A percentile compares a stretch with the other conserved stretches of the same genome.
Evolutionary conservation across 2,797 vertebrate genomes (phyloP).

Genomic region (Kryptopterus vitreolus): DNA sequence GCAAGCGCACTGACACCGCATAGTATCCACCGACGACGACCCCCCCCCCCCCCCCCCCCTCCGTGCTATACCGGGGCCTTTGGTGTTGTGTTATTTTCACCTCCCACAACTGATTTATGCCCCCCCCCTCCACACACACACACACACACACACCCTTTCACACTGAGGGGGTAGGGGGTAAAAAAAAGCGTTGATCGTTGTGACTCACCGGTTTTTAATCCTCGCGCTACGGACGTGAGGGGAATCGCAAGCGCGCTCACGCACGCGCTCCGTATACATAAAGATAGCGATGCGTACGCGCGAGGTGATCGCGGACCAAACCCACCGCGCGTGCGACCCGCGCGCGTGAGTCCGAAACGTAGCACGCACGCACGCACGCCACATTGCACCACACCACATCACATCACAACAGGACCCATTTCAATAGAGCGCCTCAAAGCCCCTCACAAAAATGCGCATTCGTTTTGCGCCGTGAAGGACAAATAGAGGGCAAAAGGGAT

Average conservation of each 20-base stretch:
- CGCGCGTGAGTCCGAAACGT: neutral
- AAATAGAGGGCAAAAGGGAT: slow-evolving; percentile 56
- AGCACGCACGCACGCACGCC: neutral
- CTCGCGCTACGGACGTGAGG: slow-evolving; percentile 50
- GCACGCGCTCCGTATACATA: neutral
- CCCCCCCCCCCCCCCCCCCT: no score
- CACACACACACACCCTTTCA: no score
- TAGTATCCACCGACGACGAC: no score
- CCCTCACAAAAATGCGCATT: slow-evolving; percentile 9
- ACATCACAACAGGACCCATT: neutral
- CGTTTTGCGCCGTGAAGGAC: slow-evolving; percentile 54
- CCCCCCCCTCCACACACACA: no score
- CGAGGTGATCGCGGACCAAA: neutral
- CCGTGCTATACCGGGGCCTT: no score
- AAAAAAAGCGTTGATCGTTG: slow-evolving; percentile 36
- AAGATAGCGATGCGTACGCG: no score
- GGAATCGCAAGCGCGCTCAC: slow-evolving; percentile 44
- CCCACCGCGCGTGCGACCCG: neutral
- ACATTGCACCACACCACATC: neutral
- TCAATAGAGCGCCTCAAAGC: neutral
- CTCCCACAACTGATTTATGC: slow-evolving; percentile 1
- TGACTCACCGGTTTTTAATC: slow-evolving; percentile 56
- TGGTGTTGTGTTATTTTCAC: neutral
- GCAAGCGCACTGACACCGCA: neutral
- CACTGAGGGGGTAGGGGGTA: neutral